phyloP scores from a whole-genome alignment of 2,888 invertebrate genomes.

The Epicampocera succincta region DNA sequence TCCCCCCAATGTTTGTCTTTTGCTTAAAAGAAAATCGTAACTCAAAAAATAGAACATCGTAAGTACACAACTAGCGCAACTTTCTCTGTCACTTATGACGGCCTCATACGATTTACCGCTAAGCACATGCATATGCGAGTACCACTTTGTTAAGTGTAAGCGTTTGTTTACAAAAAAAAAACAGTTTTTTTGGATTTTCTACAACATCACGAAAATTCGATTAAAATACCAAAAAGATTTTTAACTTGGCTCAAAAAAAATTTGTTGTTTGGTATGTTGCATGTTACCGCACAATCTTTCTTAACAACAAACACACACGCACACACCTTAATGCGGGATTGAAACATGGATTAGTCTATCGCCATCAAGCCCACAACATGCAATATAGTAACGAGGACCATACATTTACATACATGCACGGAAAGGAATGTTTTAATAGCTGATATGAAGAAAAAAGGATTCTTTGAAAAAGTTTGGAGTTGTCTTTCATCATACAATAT shows the following conservation, averaged over 20 bases:
- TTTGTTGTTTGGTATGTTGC: constrained; percentile 43
- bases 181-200: constrained; percentile 58
- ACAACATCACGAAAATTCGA: constrained; percentile 70
- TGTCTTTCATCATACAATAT: too few species aligned
- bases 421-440: constrained; percentile 21
- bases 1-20: too few species aligned
- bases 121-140: too few species aligned
- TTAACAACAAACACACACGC: background rate
- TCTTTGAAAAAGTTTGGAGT: too few species aligned
- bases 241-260: constrained; percentile 32
- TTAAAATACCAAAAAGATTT: constrained; percentile 69
- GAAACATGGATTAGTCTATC: constrained; percentile 39
- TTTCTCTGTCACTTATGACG: too few species aligned
- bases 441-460: too few species aligned
- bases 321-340: constrained; percentile 14
- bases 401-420: background rate
- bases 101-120: too few species aligned
- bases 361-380: constrained; percentile 38
- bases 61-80: too few species aligned
- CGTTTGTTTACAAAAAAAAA: constrained; percentile 43
- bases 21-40: too few species aligned
- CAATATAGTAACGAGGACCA: constrained; percentile 52
- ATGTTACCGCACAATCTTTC: constrained; percentile 42
- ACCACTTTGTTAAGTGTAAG: background rate
- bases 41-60: too few species aligned